Conservation (phyloP, 2,888 invertebrate genomes). For the Melolontha melolontha region DNA sequence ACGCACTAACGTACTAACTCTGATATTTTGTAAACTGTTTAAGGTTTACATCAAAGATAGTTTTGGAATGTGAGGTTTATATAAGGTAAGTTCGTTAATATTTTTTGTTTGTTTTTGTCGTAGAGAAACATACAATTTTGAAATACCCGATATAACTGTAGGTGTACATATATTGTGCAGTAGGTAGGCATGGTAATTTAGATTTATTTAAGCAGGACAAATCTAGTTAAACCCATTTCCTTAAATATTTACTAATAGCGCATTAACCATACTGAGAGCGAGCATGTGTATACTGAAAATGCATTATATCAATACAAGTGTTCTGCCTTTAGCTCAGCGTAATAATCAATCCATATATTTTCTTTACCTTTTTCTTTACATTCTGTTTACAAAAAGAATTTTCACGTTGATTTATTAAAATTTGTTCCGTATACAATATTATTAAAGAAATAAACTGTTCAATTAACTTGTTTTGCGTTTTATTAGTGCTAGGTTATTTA, state of each 20-base stretch:
- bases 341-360: slow-evolving; percentile 3
- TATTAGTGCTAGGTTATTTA: too few relatives aligned
- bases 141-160: too few relatives aligned
- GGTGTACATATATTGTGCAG: too few relatives aligned
- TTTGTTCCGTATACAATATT: slow-evolving; percentile 13
- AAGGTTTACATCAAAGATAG: too few relatives aligned
- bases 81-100: too few relatives aligned
- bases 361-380: slow-evolving; percentile 6
- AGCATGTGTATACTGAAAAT: neutral
- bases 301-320: slow-evolving; percentile 4
- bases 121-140: too few relatives aligned
- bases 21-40: too few relatives aligned
- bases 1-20: too few relatives aligned
- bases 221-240: neutral
- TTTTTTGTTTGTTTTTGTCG: too few relatives aligned
- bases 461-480: too few relatives aligned
- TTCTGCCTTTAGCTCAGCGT: slow-evolving; percentile 5
- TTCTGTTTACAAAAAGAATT: slow-evolving; percentile 18
- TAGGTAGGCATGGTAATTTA: neutral
- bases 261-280: slow-evolving; percentile 1
- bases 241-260: slow-evolving; percentile 8
- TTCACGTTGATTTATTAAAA: slow-evolving; percentile 17
- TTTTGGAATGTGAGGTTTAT: too few relatives aligned
- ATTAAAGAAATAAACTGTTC: neutral
- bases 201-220: slow-evolving; percentile 1